Base-by-base conservation (phyloP, 2,113 vertebrate genomes). In the Lepus americanus region DNA sequence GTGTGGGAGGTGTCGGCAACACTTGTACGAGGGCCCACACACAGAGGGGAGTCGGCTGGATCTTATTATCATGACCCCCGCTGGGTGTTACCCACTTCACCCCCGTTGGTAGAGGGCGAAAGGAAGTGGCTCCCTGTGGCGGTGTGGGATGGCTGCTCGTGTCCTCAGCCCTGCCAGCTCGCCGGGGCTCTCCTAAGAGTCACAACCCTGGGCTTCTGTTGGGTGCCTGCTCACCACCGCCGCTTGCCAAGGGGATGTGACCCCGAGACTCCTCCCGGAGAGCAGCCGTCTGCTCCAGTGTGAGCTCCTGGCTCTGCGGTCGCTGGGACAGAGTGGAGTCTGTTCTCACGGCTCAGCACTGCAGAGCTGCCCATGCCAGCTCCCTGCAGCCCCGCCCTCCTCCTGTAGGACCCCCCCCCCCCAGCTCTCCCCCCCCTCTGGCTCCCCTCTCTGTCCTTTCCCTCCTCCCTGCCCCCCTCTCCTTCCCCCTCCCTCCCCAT, bases 401-500 rank as follows among this genome's bases (percentile, higher is more conserved):
- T 64, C 79, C 78, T 63, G 0, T 0, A 7, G 8, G 6, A 1
- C 39, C 31, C 8, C 8, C 19, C 14, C 22, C 17, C n/a, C 1
- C n/a, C 22, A 1, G 7, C 53, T 20, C 23, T 78, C 76, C 51
- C 17, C 4, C 36, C 11, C 22, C 12, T 25, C 17, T 27, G 9
- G 6, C 23, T 33, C 4, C 19, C 14, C 6, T 17, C 25, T 11
- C 2, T 33, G 9, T 44, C 9, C 5, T 22, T 55, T 19, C 51
- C 44, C 14, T 6, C 33, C 16, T 12, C 9, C 3, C 11, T 29
- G 10, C 9, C 17, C 20, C 6, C 4, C 0, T 14, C 31, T 17
- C 23, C 63, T 11, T 11, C 6, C 5, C 11, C 1, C 44, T 9
- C 31, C 3, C 12, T 31, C 16, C 53, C 51, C 17, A 0, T 61